Conservation (phyloP, 2,888 invertebrate species). For the Choreutis nemorana region DNA sequence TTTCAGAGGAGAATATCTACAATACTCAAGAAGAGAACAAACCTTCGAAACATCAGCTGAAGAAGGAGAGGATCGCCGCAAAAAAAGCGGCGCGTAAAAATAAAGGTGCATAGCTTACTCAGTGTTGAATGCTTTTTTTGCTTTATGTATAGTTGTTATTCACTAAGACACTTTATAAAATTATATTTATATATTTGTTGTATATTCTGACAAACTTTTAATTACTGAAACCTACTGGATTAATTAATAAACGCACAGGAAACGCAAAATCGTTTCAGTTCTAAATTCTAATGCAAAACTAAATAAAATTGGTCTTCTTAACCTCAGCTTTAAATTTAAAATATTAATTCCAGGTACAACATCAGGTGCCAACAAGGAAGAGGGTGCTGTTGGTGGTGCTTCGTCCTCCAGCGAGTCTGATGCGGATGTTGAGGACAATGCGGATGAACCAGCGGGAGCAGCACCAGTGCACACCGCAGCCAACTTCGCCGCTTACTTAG, state of each 20-base stretch:
- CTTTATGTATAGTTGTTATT: neutral
- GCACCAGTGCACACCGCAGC: constrained; percentile 48
- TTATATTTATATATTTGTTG: too few species aligned
- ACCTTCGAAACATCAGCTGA: constrained; percentile 71
- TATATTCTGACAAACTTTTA: too few species aligned
- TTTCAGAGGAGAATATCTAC: constrained; percentile 58
- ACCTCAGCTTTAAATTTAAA: too few species aligned
- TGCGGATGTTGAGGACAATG: constrained; percentile 83
- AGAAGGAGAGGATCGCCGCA: constrained; percentile 69
- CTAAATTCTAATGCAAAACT: too few species aligned
- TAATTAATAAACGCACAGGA: too few species aligned
- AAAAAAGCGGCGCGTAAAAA: constrained; percentile 64
- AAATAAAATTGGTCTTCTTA: too few species aligned
- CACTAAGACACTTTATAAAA: neutral
- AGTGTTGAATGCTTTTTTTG: constrained; percentile 1
- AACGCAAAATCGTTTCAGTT: too few species aligned
- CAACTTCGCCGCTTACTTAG: constrained; percentile 62
- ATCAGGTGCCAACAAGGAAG: constrained; percentile 42
- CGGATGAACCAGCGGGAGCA: constrained; percentile 61
- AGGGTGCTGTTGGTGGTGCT: constrained; percentile 58
- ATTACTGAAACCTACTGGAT: too few species aligned
- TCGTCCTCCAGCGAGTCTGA: constrained; percentile 77
- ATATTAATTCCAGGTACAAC: constrained; percentile 44
- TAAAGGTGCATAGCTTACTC: constrained; percentile 31
- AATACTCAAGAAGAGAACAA: constrained; percentile 62